Percentiles rank a stretch among this genome's conserved stretches.
Evolutionary conservation across 2,888 invertebrate species (phyloP).

Genomic region (Lithophane ornitopus): DNA sequence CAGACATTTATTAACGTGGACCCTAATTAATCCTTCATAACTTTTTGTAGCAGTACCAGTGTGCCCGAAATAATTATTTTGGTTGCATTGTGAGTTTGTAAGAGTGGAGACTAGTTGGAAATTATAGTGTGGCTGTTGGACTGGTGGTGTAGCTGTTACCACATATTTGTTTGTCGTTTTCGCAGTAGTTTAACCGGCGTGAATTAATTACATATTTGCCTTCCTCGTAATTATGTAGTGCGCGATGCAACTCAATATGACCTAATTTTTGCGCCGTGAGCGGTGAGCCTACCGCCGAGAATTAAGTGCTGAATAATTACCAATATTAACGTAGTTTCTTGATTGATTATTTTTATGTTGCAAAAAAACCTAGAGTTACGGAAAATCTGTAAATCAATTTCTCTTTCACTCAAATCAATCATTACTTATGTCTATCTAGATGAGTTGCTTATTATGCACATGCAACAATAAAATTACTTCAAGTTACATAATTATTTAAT

Average conservation of each 20-base stretch:
- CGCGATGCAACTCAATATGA: slow-evolving; percentile 79
- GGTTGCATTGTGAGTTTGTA: slow-evolving; percentile 67
- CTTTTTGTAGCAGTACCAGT: slow-evolving; percentile 66
- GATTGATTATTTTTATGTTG: slow-evolving; percentile 43
- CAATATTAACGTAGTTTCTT: slow-evolving; percentile 46
- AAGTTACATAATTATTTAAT: not conserved
- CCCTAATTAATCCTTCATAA: slow-evolving; percentile 71
- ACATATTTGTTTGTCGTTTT: slow-evolving; percentile 74
- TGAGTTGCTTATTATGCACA: not conserved
- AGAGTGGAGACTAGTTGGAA: slow-evolving; percentile 63
- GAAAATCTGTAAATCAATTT: not conserved
- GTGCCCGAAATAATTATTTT: slow-evolving; percentile 72
- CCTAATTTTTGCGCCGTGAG: slow-evolving; percentile 76
- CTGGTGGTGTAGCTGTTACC: slow-evolving; percentile 41
- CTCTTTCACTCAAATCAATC: not conserved
- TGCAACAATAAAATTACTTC: not conserved
- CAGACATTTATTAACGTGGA: slow-evolving; percentile 66
- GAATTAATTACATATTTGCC: slow-evolving; percentile 85
- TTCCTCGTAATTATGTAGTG: slow-evolving; percentile 79
- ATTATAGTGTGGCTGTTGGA: slow-evolving; percentile 48
- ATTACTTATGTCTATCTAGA: not conserved
- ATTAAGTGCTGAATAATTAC: slow-evolving; percentile 73
- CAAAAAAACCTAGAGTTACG: no score
- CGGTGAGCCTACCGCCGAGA: slow-evolving; percentile 61
- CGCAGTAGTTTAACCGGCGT: slow-evolving; percentile 71